phyloP scores from a whole-genome alignment of 2,888 invertebrate genomes.

The Timema cristinae region DNA sequence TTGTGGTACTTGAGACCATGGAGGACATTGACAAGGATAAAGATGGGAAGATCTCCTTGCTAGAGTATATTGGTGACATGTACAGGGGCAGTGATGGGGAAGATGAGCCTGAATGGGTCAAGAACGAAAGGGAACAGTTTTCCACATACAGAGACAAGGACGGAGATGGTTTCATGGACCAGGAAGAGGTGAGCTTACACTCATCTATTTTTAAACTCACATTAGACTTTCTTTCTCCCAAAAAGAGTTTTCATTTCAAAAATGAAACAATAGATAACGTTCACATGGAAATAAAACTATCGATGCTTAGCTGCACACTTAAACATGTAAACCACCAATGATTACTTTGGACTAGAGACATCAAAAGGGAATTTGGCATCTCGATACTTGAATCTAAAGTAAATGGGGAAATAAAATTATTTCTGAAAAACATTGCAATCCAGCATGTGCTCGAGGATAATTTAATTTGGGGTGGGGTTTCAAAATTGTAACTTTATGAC shows the following conservation, averaged over 20 bases:
- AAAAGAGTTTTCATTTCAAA: conserved; percentile 19
- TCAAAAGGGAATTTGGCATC: too few species aligned
- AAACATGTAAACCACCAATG: too few species aligned
- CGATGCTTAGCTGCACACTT: neutral
- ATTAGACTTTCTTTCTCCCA: conserved; percentile 15
- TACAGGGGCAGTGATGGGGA: conserved; percentile 69
- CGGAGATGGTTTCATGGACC: conserved; percentile 80
- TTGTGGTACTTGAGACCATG: conserved; percentile 90
- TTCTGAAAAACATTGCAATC: too few species aligned
- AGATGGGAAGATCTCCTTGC: conserved; percentile 87
- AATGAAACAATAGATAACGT: conserved; percentile 12
- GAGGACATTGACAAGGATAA: conserved; percentile 96
- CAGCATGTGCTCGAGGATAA: too few species aligned
- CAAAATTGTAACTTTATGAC: too few species aligned
- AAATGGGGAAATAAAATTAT: too few species aligned
- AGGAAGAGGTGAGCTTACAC: too few species aligned
- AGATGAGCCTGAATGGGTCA: conserved; percentile 94
- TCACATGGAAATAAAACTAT: conserved; percentile 1
- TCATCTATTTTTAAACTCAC: too few species aligned
- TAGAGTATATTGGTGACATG: conserved; percentile 96
- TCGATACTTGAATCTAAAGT: too few species aligned
- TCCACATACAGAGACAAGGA: conserved; percentile 74
- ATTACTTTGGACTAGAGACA: too few species aligned
- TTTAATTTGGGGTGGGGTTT: too few species aligned
- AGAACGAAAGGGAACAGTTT: conserved; percentile 90